phyloP scores from a whole-genome alignment of 35 echinoderm and acorn worm species.

The Diadema setosum region DNA sequence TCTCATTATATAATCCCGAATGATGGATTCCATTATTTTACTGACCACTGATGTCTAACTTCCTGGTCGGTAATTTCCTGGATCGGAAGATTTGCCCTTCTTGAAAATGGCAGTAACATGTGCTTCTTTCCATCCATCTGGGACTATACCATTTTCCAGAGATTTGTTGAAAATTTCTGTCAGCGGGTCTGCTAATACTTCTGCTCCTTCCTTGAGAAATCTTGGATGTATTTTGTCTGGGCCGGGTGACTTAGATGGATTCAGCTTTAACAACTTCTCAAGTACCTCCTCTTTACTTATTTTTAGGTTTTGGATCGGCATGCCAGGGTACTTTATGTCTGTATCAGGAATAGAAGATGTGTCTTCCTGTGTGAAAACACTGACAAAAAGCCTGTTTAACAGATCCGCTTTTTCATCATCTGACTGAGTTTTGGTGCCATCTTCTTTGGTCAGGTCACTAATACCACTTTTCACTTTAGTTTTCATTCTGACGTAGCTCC shows the following conservation, averaged over 20 bases:
- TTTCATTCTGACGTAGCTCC: not conserved
- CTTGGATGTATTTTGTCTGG: not conserved
- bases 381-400: not conserved
- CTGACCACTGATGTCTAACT: not conserved
- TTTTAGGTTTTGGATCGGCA: not conserved
- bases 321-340: not conserved
- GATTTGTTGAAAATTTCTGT: constrained; percentile 1
- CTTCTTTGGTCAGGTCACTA: not conserved
- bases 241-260: not conserved
- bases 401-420: not conserved
- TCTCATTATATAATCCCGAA: not conserved
- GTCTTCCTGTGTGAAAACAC: not conserved
- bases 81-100: too few relatives aligned
- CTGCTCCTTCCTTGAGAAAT: not conserved
- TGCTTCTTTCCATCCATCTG: not conserved
- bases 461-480: not conserved
- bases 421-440: not conserved
- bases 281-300: not conserved
- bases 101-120: too few relatives aligned
- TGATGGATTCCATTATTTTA: constrained; percentile 23
- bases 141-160: not conserved
- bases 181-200: not conserved
- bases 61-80: not conserved
- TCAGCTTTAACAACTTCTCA: not conserved
- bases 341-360: not conserved